Base-by-base conservation (phyloP, 1,140 invertebrate genomes). In the Melitaea cinxia region DNA sequence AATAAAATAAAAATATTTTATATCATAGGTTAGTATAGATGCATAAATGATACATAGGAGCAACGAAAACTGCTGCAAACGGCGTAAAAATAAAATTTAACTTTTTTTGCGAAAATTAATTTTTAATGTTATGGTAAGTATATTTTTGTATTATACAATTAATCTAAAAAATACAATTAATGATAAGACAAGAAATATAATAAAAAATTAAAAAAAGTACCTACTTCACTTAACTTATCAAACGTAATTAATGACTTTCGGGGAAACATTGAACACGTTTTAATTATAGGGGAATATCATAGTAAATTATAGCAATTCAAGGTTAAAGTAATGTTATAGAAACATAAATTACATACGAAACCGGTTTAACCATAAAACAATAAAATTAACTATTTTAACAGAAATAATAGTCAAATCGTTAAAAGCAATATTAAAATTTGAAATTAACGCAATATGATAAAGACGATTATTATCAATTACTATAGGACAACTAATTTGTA, bases 171-270 rank as follows among this genome's bases (percentile, higher is more conserved):
- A n/a, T n/a, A n/a, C n/a, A n/a, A n/a, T n/a, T n/a, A n/a, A n/a
- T n/a, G n/a, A n/a, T n/a, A n/a, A n/a, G n/a, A n/a, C n/a, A n/a
- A n/a, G n/a, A n/a, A n/a, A n/a, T n/a, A n/a, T n/a, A n/a, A n/a
- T n/a, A n/a, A n/a, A n/a, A n/a, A n/a, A n/a, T n/a, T n/a, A n/a
- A n/a, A n/a, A n/a, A n/a, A n/a, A n/a, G n/a, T n/a, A n/a, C n/a
- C n/a, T n/a, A n/a, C n/a, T n/a, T n/a, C n/a, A n/a, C n/a, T n/a
- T 33, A 15, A 39, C 12, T 39, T 42, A 42, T 42, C 37, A 42
- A 17, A 42, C 3, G 37, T 17, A 7, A 42, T 17, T 42, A 12
- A 42, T 42, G 9, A 17, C 37, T 42, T 42, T 15, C 5, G 37
- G 17, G 37, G 37, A 42, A 42, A 33, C 15, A 42, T 5, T n/a